Evolutionary conservation across 2,113 vertebrate species (phyloP), one percentile per base, ranked within the genome.

Genomic region (Candoia aspera): DNA sequence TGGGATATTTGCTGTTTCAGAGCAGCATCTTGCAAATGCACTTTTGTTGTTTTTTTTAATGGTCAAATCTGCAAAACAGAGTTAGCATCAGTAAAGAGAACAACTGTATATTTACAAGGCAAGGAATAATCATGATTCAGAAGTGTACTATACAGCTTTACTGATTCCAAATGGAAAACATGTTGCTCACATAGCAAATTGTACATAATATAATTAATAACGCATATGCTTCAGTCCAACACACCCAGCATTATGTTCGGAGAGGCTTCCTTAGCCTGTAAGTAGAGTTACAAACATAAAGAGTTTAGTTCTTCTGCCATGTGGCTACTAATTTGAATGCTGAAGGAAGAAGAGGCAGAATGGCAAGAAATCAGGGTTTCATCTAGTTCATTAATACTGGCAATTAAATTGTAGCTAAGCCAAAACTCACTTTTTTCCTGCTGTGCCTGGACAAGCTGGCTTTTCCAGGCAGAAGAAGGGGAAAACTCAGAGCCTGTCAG

Each of bases 231-330:
- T 17, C 19, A 79, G 62, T 24, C 23, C 87, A 64, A 89, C 8
- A 12, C 2, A 58, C 24, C 42, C 49, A 17, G 46, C 53, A 64
- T 86, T 46, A 37, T 12, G 23, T 88, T 79, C 5, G 29, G 33
- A 79, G 79, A 15, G 60, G 19, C 37, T 79, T 8, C 6, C 33
- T 79, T 79, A 88, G 83, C 6, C 46, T 88, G 58, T 53, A 88
- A 29, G 24, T 58, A 46, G 94, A 92, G 68, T 93, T 87, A 37
- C 46, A 90, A 29, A 42, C 83, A n/a, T 19, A 64, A 87, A 62
- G 24, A 86, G 23, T 9, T 86, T 42, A 1, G 92, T 94, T 96
- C 96, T 94, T 89, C 86, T 29, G 86, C 59, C 88, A 64, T 19
- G 4, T 60, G 57, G 62, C 87, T 89, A 86, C 9, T 90, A 10